Evolutionary conservation across 2,888 invertebrate genomes (phyloP).

Genomic region (Phortica magna): DNA sequence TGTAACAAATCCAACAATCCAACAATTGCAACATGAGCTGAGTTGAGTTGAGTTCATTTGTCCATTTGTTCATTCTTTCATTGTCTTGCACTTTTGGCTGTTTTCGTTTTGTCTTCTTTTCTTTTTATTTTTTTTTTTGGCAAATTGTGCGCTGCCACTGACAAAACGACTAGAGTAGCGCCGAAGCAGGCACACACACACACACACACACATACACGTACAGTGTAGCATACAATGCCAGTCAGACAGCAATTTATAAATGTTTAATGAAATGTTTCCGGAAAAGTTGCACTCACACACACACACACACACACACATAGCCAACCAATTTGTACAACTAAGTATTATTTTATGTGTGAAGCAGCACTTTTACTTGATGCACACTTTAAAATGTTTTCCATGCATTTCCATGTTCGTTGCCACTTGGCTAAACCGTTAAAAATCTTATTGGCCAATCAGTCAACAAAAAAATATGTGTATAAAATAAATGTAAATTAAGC

Average conservation of each 20-base stretch:
- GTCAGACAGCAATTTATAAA: constrained; percentile 50
- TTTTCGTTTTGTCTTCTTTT: background rate
- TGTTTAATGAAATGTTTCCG: constrained; percentile 65
- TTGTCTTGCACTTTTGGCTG: background rate
- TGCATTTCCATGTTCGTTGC: background rate
- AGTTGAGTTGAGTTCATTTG: background rate
- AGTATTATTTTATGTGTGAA: background rate
- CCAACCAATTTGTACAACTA: background rate
- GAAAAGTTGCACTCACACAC: constrained; percentile 31
- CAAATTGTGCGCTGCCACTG: background rate
- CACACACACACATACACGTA: background rate
- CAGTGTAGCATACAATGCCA: background rate
- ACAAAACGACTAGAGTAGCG: background rate
- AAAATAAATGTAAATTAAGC: background rate
- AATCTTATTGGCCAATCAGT: constrained; percentile 11
- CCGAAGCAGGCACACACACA: background rate
- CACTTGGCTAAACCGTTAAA: background rate
- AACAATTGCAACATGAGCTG: constrained; percentile 52
- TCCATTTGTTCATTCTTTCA: background rate
- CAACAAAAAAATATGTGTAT: background rate
- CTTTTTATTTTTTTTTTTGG: background rate
- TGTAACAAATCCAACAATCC: constrained; percentile 32
- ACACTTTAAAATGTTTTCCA: background rate
- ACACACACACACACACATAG: background rate
- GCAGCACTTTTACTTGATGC: background rate